These are phyloP conservation scores for Meiosimyza decipiens DNA, from an alignment of 2,888 invertebrate species.

Conservation along the genomic window DNA sequence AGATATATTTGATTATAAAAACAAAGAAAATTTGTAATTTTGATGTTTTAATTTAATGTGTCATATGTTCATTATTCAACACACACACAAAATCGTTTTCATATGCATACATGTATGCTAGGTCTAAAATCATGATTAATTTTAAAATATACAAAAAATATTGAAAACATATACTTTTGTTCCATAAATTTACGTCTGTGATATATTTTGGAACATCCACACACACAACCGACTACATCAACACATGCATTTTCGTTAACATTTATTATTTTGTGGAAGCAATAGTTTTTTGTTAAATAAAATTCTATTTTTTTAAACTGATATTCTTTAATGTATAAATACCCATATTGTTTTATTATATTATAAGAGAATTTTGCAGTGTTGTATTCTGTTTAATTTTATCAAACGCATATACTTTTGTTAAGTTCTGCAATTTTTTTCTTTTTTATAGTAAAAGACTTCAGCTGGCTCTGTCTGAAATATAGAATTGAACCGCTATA, in stretches of 20 bases:
- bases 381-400: too few species aligned
- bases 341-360: too few species aligned
- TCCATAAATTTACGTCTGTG: slow-evolving; percentile 36
- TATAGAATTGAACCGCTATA: too few species aligned
- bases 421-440: too few species aligned
- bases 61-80: slow-evolving; percentile 11
- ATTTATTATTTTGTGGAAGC: not conserved
- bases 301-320: not conserved
- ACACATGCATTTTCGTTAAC: not conserved
- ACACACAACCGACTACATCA: not conserved
- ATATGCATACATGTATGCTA: not conserved
- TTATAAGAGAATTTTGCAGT: too few species aligned
- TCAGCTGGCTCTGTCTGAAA: too few species aligned
- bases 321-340: too few species aligned
- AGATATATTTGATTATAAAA: not conserved
- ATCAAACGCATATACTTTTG: too few species aligned
- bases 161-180: slow-evolving; percentile 11
- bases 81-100: not conserved
- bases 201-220: slow-evolving; percentile 34
- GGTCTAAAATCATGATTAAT: not conserved
- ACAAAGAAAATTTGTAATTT: not conserved
- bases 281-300: not conserved
- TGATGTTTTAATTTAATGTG: slow-evolving; percentile 19
- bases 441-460: too few species aligned
- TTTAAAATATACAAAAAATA: slow-evolving; percentile 1